Percentiles rank a stretch among this genome's conserved stretches.
Evolutionary conservation across 2,888 invertebrate species (phyloP).

Genomic region (Ennomos fuscantarius): DNA sequence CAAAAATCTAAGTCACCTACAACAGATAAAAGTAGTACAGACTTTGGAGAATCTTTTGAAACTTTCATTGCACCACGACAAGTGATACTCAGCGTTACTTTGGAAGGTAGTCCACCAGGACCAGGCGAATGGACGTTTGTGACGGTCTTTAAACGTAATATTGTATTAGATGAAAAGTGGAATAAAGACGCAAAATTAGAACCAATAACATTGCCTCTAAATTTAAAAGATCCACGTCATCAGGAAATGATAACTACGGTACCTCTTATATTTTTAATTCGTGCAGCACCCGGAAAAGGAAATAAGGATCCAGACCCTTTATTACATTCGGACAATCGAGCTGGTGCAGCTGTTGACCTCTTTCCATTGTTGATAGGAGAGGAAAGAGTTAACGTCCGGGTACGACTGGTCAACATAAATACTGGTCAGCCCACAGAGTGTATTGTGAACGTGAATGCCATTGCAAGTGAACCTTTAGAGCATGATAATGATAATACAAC

Average conservation of each 20-base stretch:
- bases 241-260: conserved; percentile 55
- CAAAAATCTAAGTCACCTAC: neutral
- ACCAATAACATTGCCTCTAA: conserved; percentile 49
- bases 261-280: conserved; percentile 69
- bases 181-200: conserved; percentile 41
- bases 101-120: conserved; percentile 54
- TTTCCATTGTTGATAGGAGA: conserved; percentile 70
- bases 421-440: conserved; percentile 58
- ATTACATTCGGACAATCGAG: conserved; percentile 62
- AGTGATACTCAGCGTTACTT: conserved; percentile 47
- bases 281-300: conserved; percentile 54
- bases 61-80: conserved; percentile 43
- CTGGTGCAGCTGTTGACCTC: conserved; percentile 70
- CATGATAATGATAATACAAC: conserved; percentile 28
- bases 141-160: conserved; percentile 57
- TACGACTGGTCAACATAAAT: conserved; percentile 51
- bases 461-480: conserved; percentile 45
- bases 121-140: conserved; percentile 57
- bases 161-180: conserved; percentile 64
- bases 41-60: conserved; percentile 47
- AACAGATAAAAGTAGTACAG: conserved; percentile 46
- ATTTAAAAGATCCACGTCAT: conserved; percentile 54
- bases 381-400: conserved; percentile 51
- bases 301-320: conserved; percentile 67
- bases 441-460: conserved; percentile 52